Percentiles rank a stretch among this genome's conserved stretches.
Evolutionary conservation across 2,113 vertebrate species (phyloP).

Genomic region (Craseonycteris thonglongyai): DNA sequence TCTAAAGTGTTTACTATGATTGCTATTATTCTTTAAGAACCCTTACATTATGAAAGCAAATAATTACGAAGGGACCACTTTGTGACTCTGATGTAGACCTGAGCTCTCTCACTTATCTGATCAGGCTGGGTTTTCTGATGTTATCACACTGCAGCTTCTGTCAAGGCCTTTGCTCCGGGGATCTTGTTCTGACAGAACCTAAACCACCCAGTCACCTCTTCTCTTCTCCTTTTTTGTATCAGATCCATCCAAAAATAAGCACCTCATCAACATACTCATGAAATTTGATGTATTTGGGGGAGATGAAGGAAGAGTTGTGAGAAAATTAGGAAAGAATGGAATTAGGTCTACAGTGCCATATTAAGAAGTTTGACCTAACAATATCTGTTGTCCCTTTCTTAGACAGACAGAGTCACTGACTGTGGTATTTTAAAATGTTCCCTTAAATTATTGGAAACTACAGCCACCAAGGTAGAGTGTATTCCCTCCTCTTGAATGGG

Average conservation of each 20-base stretch:
- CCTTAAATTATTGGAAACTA: neutral
- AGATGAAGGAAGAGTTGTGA: neutral
- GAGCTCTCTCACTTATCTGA: neutral
- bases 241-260: neutral
- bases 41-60: slow-evolving; percentile 36
- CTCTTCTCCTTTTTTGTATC: neutral
- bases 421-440: neutral
- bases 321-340: neutral
- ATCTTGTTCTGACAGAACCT: slow-evolving; percentile 59
- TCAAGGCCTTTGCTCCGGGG: neutral
- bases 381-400: neutral
- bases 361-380: neutral
- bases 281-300: neutral
- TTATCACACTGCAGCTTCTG: neutral
- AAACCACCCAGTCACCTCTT: neutral
- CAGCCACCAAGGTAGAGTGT: neutral
- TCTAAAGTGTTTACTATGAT: neutral
- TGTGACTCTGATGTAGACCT: neutral
- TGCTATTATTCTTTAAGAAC: slow-evolving; percentile 55
- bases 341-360: neutral
- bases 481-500: neutral
- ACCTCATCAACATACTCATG: neutral
- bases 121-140: neutral
- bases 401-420: neutral
- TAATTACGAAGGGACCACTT: slow-evolving; percentile 41